These are phyloP conservation scores for Drosophila virilis DNA, from an alignment of 1,140 invertebrate species.

Conservation along the genomic window DNA sequence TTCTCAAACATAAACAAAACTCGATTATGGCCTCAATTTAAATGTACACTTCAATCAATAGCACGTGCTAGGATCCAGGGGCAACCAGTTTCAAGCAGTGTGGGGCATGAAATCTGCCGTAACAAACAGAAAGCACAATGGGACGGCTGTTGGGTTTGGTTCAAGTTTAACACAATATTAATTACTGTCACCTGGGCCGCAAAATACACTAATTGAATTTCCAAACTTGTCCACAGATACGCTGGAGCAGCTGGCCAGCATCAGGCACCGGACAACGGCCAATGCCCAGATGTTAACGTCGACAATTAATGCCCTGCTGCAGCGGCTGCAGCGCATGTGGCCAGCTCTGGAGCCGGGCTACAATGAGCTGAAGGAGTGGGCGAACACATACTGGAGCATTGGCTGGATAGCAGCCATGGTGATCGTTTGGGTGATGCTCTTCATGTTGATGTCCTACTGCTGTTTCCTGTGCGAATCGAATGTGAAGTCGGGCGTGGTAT, in stretches of 20 bases:
- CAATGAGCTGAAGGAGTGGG: conserved; percentile 69
- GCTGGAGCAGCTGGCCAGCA: conserved; percentile 76
- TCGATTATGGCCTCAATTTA: conserved; percentile 56
- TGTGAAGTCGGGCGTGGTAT: conserved; percentile 85
- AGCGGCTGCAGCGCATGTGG: conserved; percentile 70
- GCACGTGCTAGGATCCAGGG: conserved; percentile 11
- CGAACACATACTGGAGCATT: conserved; percentile 70
- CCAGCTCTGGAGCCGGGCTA: conserved; percentile 66
- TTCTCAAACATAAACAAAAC: conserved; percentile 32
- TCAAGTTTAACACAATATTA: conserved; percentile 62
- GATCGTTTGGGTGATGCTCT: conserved; percentile 78
- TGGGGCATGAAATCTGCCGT: conserved; percentile 42
- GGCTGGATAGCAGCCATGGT: conserved; percentile 74
- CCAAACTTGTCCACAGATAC: conserved; percentile 64
- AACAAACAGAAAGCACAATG: conserved; percentile 18
- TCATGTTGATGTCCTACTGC: conserved; percentile 79
- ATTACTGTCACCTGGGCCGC: conserved; percentile 61
- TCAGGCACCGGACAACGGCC: conserved; percentile 75
- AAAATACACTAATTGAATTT: conserved; percentile 62
- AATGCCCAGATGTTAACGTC: conserved; percentile 78
- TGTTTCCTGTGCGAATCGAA: conserved; percentile 86
- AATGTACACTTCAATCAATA: conserved; percentile 71
- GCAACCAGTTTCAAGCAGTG: conserved; percentile 3
- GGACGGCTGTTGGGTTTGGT: not conserved
- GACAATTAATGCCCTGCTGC: conserved; percentile 71